Base-by-base conservation (phyloP, 1,140 invertebrate species). In the Papilio glaucus region DNA sequence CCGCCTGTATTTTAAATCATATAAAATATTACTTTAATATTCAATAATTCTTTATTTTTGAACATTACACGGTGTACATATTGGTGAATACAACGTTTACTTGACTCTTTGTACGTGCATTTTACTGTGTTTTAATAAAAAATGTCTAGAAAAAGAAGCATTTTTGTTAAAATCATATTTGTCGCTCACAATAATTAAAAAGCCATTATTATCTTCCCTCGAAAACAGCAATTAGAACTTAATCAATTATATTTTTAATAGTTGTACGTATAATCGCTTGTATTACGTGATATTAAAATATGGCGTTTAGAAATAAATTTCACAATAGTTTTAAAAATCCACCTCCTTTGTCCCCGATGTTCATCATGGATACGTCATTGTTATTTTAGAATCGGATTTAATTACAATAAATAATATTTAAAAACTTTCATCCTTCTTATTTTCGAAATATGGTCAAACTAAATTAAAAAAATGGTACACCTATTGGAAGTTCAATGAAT, bases 1-100 rank as follows among this genome's bases (percentile, higher is more conserved):
- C 67, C 67, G 67, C 67, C 67, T 69, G 67, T 69, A 69, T 69
- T 69, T 69, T 69, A 69, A 69, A 69, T 69, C 67, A 69, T 69
- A 69, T 41, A 69, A 69, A 69, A 69, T 69, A 69, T 69, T 69
- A 69, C 67, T 69, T 69, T 69, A 69, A 57, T 53, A 15, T 53
- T 69, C 67, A 69, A 69, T 69, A 69, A n/a, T 42, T 53, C 45
- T 69, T 69, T 69, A 69, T 69, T 69, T 69, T 69, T 69, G 67
- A 69, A 69, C 67, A 69, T 42, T 69, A 69, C 67, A 69, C 49
- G 9, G 41, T 69, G 67, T 69, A 69, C 67, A 69, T 69, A 69
- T 69, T 53, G 67, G 67, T 69, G 15, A 69, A 53, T 53, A 69
- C 67, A 68, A 41, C 29, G n/a, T 68, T 68, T 68, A 68, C 65